Conservation (phyloP, 2,888 invertebrate genomes). For the Agrotis puta region DNA sequence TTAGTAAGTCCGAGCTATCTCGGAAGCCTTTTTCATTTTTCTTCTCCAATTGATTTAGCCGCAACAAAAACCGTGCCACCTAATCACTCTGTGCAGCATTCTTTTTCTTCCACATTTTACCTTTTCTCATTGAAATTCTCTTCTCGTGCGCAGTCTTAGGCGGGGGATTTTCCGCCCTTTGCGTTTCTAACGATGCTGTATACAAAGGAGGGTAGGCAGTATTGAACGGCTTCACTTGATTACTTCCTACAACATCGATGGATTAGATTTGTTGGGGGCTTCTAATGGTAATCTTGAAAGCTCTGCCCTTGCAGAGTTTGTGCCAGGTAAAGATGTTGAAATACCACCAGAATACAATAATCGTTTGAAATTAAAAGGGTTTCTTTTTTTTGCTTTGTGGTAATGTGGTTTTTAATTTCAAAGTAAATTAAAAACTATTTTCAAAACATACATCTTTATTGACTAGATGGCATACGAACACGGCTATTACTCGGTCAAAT, state of each 20-base stretch:
- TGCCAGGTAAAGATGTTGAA: too few relatives aligned
- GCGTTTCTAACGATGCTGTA: conserved; percentile 58
- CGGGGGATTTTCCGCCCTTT: conserved; percentile 72
- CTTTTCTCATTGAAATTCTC: conserved; percentile 73
- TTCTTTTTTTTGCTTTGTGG: too few relatives aligned
- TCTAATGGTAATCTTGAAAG: conserved; percentile 20
- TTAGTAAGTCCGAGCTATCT: not conserved
- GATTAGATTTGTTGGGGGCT: conserved; percentile 40
- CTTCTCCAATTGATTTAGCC: not conserved
- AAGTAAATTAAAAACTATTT: not conserved
- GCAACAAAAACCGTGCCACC: not conserved
- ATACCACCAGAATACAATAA: too few relatives aligned
- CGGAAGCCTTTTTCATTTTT: not conserved
- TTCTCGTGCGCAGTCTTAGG: conserved; percentile 53
- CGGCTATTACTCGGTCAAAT: too few relatives aligned
- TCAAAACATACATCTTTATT: not conserved
- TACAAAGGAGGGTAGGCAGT: conserved; percentile 52
- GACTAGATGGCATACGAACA: too few relatives aligned
- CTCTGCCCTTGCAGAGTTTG: too few relatives aligned
- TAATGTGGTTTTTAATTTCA: too few relatives aligned
- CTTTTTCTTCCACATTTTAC: conserved; percentile 35
- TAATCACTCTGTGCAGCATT: conserved; percentile 26
- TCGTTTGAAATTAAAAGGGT: too few relatives aligned
- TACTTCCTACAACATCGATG: conserved; percentile 54
- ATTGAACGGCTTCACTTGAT: conserved; percentile 72